These are phyloP conservation scores for Ataeniobius toweri DNA, from an alignment of 2,797 vertebrate genomes.

Conservation along the genomic window DNA sequence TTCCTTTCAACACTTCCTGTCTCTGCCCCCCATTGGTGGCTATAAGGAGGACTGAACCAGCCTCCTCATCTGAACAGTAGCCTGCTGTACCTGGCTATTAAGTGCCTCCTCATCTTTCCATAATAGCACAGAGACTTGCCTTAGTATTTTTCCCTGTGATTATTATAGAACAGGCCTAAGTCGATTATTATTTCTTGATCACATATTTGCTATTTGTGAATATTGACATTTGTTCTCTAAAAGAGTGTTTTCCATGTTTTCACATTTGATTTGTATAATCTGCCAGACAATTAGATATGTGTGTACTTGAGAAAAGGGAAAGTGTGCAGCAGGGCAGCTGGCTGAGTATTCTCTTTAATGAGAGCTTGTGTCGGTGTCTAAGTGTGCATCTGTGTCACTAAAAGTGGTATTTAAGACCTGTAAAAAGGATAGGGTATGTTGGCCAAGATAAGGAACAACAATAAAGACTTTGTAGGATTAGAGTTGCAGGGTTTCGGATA, in stretches of 20 bases:
- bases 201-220: neutral
- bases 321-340: constrained; percentile 58
- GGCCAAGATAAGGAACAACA: constrained; percentile 22
- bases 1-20: constrained; percentile 38
- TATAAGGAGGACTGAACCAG: constrained; percentile 49
- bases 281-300: constrained; percentile 1
- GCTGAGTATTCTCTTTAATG: constrained; percentile 65
- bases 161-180: neutral
- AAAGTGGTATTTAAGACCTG: constrained; percentile 70
- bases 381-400: constrained; percentile 70
- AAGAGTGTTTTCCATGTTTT: neutral
- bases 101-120: constrained; percentile 13
- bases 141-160: neutral
- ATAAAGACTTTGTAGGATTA: neutral
- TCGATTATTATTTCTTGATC: neutral
- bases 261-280: neutral
- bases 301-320: neutral
- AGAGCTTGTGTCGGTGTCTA: constrained; percentile 53
- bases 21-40: constrained; percentile 45
- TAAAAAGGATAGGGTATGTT: constrained; percentile 34
- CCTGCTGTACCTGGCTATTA: constrained; percentile 55
- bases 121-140: neutral
- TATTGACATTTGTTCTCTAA: neutral
- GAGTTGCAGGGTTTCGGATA: neutral
- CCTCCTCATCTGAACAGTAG: constrained; percentile 33